phyloP scores from a whole-genome alignment of 2,888 invertebrate species.

The Platerodrilus igneus region DNA sequence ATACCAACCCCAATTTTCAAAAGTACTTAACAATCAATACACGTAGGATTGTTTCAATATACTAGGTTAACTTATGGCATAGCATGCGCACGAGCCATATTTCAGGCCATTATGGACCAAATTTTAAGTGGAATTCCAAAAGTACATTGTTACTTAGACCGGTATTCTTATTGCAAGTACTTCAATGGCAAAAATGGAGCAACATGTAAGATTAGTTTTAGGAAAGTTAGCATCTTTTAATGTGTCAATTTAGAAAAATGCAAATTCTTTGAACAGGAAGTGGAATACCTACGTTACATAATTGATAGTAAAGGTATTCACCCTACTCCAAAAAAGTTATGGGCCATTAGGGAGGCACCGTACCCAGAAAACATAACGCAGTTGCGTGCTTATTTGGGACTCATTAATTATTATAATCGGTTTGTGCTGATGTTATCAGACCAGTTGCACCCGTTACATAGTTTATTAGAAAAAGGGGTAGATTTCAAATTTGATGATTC shows the following conservation, averaged over 20 bases:
- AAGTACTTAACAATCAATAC: too few relatives aligned
- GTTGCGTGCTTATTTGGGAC: slow-evolving; percentile 16
- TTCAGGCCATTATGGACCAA: slow-evolving; percentile 14
- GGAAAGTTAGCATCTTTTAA: too few relatives aligned
- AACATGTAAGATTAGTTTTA: too few relatives aligned
- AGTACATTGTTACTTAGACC: slow-evolving; percentile 16
- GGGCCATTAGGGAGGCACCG: slow-evolving; percentile 18
- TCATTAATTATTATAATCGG: slow-evolving; percentile 23
- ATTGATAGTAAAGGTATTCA: slow-evolving; percentile 30
- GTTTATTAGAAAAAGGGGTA: slow-evolving; percentile 14
- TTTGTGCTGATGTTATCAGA: slow-evolving; percentile 22
- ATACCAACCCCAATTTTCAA: too few relatives aligned
- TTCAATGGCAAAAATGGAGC: too few relatives aligned
- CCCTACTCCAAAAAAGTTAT: slow-evolving; percentile 27
- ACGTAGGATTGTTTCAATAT: slow-evolving; percentile 15
- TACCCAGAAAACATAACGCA: slow-evolving; percentile 20
- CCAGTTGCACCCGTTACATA: slow-evolving; percentile 18
- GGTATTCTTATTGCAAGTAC: too few relatives aligned
- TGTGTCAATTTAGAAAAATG: slow-evolving; percentile 27
- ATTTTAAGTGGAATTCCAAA: slow-evolving; percentile 11
- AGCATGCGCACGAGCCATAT: slow-evolving; percentile 9
- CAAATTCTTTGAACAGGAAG: slow-evolving; percentile 20
- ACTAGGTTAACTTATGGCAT: slow-evolving; percentile 15
- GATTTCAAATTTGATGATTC: slow-evolving; percentile 15
- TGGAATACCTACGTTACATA: slow-evolving; percentile 25